Conservation (phyloP, 2,113 vertebrate genomes). For the Tautogolabrus adspersus region DNA sequence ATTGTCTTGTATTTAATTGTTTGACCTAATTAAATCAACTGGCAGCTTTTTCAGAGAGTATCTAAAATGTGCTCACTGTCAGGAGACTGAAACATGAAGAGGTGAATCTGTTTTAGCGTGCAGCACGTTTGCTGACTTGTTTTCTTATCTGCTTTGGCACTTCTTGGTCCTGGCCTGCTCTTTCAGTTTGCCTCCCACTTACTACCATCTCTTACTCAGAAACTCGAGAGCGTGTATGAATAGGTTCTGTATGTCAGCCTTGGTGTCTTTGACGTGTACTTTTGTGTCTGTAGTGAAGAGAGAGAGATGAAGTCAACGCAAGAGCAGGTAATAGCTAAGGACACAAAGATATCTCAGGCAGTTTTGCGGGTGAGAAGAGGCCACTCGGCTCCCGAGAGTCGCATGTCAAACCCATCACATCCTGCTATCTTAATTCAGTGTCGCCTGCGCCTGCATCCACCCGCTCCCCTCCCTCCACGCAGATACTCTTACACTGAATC, state of each 20-base stretch:
- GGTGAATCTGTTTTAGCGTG: neutral
- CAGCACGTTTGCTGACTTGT: neutral
- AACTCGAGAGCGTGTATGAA: neutral
- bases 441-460: constrained; percentile 4
- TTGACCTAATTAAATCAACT: neutral
- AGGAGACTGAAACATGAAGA: neutral
- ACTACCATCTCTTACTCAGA: neutral
- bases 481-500: constrained; percentile 50
- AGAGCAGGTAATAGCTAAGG: constrained; percentile 28
- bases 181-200: neutral
- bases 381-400: constrained; percentile 30
- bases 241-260: neutral
- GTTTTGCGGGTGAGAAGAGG: constrained; percentile 34
- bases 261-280: neutral
- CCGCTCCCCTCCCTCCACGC: neutral
- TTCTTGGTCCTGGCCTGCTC: neutral
- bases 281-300: neutral
- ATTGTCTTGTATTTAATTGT: neutral
- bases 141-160: neutral
- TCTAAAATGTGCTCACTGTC: neutral
- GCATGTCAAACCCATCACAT: constrained; percentile 54
- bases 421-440: constrained; percentile 55
- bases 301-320: neutral
- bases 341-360: constrained; percentile 22
- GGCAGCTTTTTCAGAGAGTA: neutral